Conservation (phyloP, 2,797 vertebrate species). For the Microhierax caerulescens region DNA sequence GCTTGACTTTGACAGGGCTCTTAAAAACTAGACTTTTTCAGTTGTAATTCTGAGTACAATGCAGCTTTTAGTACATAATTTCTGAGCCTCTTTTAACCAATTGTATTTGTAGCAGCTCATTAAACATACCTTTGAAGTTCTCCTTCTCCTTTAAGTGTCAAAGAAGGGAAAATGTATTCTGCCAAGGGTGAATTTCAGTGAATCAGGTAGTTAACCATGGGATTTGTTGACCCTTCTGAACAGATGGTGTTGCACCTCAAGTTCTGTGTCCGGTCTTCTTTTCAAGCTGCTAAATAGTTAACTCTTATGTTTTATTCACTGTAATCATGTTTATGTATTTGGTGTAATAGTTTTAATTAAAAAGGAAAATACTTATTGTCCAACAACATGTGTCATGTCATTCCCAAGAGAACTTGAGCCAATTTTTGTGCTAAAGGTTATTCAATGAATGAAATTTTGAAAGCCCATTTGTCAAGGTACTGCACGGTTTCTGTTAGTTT, state of each 20-base stretch:
- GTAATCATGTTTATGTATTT: constrained; percentile 58
- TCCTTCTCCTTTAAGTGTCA: constrained; percentile 12
- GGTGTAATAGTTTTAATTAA: constrained; percentile 77
- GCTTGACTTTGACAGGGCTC: constrained; percentile 33
- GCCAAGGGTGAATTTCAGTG: constrained; percentile 59
- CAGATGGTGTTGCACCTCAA: not conserved
- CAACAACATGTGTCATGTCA: constrained; percentile 71
- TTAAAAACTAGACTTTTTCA: constrained; percentile 51
- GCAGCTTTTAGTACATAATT: constrained; percentile 57
- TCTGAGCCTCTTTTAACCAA: constrained; percentile 47
- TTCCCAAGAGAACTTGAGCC: constrained; percentile 76
- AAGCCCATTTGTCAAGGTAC: constrained; percentile 94
- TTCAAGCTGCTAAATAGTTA: constrained; percentile 22
- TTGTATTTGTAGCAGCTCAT: constrained; percentile 55
- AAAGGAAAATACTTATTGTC: constrained; percentile 79
- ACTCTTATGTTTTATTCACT: constrained; percentile 15
- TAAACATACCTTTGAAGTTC: constrained; percentile 65
- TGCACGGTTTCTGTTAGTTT: constrained; percentile 85
- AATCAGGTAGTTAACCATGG: constrained; percentile 45
- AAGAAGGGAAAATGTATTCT: constrained; percentile 57
- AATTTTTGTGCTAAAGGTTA: constrained; percentile 85
- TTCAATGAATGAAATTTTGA: constrained; percentile 83
- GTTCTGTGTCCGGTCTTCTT: not conserved
- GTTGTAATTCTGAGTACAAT: constrained; percentile 46
- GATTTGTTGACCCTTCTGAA: not conserved